phyloP scores from a whole-genome alignment of 2,113 vertebrate genomes.

The Marmota flaviventris region DNA sequence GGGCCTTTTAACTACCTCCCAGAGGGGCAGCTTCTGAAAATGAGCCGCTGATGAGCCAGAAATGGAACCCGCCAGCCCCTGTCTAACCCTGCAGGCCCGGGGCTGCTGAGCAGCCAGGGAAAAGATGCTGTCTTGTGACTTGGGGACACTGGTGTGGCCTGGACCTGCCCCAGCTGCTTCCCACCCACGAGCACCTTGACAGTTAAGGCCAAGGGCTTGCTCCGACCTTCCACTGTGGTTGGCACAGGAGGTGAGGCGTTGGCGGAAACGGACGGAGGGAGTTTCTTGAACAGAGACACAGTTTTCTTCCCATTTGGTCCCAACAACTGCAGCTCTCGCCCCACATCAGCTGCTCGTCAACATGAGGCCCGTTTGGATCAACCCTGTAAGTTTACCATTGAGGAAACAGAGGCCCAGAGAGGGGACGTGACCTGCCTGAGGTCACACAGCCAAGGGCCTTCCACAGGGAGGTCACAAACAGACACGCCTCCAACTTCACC shows the following conservation, averaged over 20 bases:
- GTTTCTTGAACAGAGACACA: not conserved
- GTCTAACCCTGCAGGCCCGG: not conserved
- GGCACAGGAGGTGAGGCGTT: fast-evolving
- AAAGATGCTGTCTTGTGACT: not conserved
- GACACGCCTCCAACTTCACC: not conserved
- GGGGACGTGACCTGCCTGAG: not conserved
- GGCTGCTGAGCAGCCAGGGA: not conserved
- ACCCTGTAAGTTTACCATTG: not conserved
- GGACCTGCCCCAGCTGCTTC: not conserved
- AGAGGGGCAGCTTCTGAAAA: slow-evolving; percentile 73
- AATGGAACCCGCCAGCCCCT: slow-evolving; percentile 59
- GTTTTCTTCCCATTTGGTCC: not conserved
- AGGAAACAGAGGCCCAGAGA: not conserved
- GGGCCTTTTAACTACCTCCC: slow-evolving; percentile 82
- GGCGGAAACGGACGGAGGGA: not conserved
- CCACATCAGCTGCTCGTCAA: not conserved
- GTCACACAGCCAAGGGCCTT: not conserved
- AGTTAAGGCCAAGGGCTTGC: not conserved
- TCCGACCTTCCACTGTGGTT: fast-evolving
- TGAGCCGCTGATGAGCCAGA: slow-evolving; percentile 76
- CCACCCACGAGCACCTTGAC: not conserved
- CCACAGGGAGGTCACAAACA: not conserved
- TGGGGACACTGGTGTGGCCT: not conserved
- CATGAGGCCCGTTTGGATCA: not conserved
- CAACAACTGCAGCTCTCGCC: not conserved